phyloP scores from a whole-genome alignment of 1,140 invertebrate genomes.

The Drosophila leontia region DNA sequence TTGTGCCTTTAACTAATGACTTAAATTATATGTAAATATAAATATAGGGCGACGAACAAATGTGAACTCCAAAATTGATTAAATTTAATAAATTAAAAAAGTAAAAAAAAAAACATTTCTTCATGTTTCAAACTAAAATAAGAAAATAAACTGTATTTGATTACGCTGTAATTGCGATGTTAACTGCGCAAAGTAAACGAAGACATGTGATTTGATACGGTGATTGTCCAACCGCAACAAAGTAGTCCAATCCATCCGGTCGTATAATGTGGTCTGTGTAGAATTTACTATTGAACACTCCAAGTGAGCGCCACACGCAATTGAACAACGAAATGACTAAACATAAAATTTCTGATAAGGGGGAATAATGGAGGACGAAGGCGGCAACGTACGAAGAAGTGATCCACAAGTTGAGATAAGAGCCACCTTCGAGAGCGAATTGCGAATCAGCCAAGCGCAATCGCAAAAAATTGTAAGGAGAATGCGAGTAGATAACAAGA shows the following conservation, averaged over 20 bases:
- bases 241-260: slow-evolving; percentile 6
- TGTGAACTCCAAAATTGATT: not conserved
- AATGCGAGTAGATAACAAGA: slow-evolving; percentile 30
- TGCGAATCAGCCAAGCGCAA: slow-evolving; percentile 21
- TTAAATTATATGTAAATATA: not conserved
- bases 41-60: not conserved
- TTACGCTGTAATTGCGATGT: slow-evolving; percentile 12
- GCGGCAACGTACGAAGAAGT: slow-evolving; percentile 31
- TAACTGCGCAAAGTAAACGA: slow-evolving; percentile 44
- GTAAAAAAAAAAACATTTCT: not conserved
- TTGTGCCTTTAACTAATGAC: not conserved
- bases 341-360: slow-evolving; percentile 26
- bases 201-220: slow-evolving; percentile 51
- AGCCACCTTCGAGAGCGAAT: slow-evolving; percentile 11
- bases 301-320: slow-evolving; percentile 18
- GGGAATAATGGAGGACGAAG: slow-evolving; percentile 6
- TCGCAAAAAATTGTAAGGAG: slow-evolving; percentile 5
- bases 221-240: slow-evolving; percentile 38
- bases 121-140: not conserved
- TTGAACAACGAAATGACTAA: slow-evolving; percentile 16
- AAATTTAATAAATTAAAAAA: not conserved
- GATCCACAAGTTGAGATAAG: slow-evolving; percentile 41
- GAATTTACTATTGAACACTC: not conserved
- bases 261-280: slow-evolving; percentile 6
- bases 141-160: slow-evolving; percentile 4